Evolutionary conservation across 2,888 invertebrate genomes (phyloP), one percentile per base, ranked within the genome.

Genomic region (Torymus tubicola): DNA sequence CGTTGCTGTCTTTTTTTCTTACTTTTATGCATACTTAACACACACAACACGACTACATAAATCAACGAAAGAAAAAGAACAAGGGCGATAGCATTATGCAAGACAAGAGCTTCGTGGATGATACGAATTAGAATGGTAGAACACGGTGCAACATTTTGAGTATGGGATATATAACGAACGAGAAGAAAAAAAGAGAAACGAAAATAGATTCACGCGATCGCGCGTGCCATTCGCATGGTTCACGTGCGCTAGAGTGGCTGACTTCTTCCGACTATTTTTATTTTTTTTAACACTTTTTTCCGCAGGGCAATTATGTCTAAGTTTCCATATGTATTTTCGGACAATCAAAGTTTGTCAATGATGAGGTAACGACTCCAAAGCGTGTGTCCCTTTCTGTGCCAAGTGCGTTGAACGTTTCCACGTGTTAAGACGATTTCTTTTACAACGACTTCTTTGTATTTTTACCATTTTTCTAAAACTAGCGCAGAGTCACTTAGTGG

Each of bases 151-250:
- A 31, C 8, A 31, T 31, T 31, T 31, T 31, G 31, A 31, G 31
- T 31, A 31, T 31, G 8, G 31, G 31, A 2, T 31, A 31, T 31
- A 31, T n/a, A 4, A 8, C 31, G 31, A 31, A 31, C 4, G 31
- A 8, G 2, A 8, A 53, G 2, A 10, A n/a, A 53, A 73, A 55
- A 53, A 65, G 12, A 68, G n/a, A 53, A n/a, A 50, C 65, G 55
- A 74, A 74, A 74, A 74, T 74, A 65, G 74, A 65, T 14, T n/a
- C n/a, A 61, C 57, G 57, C 24, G 53, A 53, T 3, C 1, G 60
- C 8, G 21, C 61, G 12, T 42, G 64, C 31, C 31, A 31, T 31
- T 31, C 31, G 31, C 31, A 4, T 31, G 4, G 31, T 31, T 31
- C 31, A 31, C 31, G 31, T 31, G 31, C 31, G 31, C 31, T 31